Percentiles rank a stretch among this genome's conserved stretches.
These are phyloP conservation scores for Trichomalopsis sarcophagae DNA, from an alignment of 1,140 invertebrate genomes.

Conservation along the genomic window DNA sequence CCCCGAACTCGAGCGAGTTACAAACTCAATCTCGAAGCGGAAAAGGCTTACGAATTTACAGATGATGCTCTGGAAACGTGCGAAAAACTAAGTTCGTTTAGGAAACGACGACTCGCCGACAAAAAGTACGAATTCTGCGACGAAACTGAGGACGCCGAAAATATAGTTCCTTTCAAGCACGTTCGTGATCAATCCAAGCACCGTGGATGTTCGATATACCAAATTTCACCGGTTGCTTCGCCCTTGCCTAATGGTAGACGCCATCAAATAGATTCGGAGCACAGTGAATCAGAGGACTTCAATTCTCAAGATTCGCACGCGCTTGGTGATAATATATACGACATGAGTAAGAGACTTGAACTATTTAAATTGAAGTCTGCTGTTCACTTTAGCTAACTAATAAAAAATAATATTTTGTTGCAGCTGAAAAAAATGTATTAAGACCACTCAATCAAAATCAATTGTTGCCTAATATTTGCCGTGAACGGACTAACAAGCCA, in stretches of 20 bases:
- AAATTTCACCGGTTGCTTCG: conserved; percentile 67
- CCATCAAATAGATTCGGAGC: conserved; percentile 70
- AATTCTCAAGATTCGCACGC: conserved; percentile 61
- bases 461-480: conserved; percentile 64
- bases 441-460: conserved; percentile 72
- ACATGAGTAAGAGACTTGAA: conserved; percentile 61
- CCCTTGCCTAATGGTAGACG: conserved; percentile 66
- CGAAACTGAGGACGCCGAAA: conserved; percentile 84
- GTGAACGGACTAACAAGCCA: conserved; percentile 67
- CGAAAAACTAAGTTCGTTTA: conserved; percentile 87
- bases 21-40: conserved; percentile 75
- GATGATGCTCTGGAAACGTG: conserved; percentile 86
- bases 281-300: conserved; percentile 69
- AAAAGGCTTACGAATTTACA: conserved; percentile 90
- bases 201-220: conserved; percentile 65
- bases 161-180: conserved; percentile 85
- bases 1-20: conserved; percentile 67
- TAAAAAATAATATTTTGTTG: not conserved
- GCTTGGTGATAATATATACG: conserved; percentile 54
- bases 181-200: conserved; percentile 71
- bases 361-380: not conserved
- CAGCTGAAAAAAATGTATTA: conserved; percentile 70
- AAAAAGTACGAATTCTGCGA: conserved; percentile 95
- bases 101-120: conserved; percentile 88
- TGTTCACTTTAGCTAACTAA: not conserved